Evolutionary conservation across 2,113 vertebrate species (phyloP), one percentile per base, ranked within the genome.

Genomic region (Toxotes chatareus): DNA sequence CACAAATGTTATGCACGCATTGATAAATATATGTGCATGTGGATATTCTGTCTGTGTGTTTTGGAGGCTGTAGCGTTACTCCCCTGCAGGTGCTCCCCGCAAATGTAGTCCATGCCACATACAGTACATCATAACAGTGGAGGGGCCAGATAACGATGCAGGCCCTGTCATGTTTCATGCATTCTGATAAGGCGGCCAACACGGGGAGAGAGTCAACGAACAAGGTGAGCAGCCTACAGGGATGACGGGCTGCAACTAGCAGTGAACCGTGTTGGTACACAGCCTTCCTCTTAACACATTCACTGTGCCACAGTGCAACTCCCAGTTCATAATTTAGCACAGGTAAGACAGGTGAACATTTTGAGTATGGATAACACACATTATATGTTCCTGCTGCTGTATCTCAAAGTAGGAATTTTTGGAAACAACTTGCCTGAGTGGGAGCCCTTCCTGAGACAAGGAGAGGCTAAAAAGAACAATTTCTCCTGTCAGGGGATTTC

Each of bases 141-240:
- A 71, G 34, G 42, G 69, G 47, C 56, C 60, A 73, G 87, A 88
- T 89, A 88, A 84, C 56, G 23, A 84, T 56, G 76, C 70, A 14
- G 56, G 10, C 34, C 65, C 83, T 81, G 85, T 71, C 79, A 77
- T 51, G 80, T 87, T 16, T 73, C 63, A 71, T 83, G 70, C 79
- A 66, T 81, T 73, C 65, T 82, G 73, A 69, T 68, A 34, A 87
- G 34, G 46, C 2, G 66, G 68, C 44, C 21, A 7, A 80, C 47
- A 21, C 5, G 0, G 44, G 4, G 1, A 47, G 47, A 49, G 53
- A 17, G 36, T 67, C 66, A 42, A 44, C 5, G 10, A 64, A 79
- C 79, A 72, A 66, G 63, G 71, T 60, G 71, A 76, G 71, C 1
- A 7, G 53, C 65, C 83, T 23, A n/a, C 64, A 67, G 66, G 53